Base-by-base conservation (phyloP, 2,797 vertebrate species). In the Microchirus variegatus region DNA sequence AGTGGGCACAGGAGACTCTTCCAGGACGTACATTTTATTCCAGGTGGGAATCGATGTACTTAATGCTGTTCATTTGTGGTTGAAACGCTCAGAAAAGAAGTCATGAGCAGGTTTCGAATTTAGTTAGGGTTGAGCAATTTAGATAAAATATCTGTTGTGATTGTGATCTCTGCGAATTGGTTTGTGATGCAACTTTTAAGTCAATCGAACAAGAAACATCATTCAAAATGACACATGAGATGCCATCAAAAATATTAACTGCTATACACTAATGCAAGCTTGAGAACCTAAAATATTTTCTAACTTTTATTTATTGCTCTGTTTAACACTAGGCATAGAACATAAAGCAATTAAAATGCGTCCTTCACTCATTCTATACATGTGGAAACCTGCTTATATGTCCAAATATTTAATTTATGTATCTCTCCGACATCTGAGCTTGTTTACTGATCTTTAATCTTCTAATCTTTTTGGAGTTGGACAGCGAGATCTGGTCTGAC, bases 401-500 rank as follows among this genome's bases (percentile, higher is more conserved):
- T 15, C 2, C 14, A 15, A 35, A 36, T 43, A 26, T 59, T 51
- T 11, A 43, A 52, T 13, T 12, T 15, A 11, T 44, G 5, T 43
- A 10, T 58, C 0, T 57, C 9, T 11, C 14, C 54, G 26, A 53
- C 11, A 41, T 37, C 12, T 50, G 15, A 65, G 62, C 4, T 35
- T 1, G 16, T 38, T 73, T 16, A 43, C 38, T 11, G 54, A 67
- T 58, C 22, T 17, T 55, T 16, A 35, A 67, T 58, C 22, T 31
- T 53, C n/a, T 35, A 31, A 14, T 37, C 12, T 38, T 10, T 68
- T 63, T 26, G 17, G 36, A 31, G 66, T 63, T 26, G 17, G 36
- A 31, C 31, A 69, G 35, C 4, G 10, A 2, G 35, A 17, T 64
- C 59, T 47, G 50, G 56, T 75, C 47, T 61, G 38, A 69, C 42